A percentile compares a stretch with the other conserved stretches of the same genome.
Conservation (phyloP, 37 sponge, comb jelly and placozoan species). For the Hexactinellida sp. region DNA sequence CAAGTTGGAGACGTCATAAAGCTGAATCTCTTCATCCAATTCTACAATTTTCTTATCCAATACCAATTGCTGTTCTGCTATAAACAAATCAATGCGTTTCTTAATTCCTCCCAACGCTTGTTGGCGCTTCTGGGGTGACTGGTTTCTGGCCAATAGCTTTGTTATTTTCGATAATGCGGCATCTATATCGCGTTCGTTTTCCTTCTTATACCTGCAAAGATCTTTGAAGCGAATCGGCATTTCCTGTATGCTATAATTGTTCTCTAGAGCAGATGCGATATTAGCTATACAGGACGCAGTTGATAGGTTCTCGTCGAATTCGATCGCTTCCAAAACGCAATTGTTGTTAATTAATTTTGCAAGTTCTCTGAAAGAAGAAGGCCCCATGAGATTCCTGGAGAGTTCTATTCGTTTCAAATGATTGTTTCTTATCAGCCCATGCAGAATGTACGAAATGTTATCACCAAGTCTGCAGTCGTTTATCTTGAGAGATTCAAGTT, state of each 20-base stretch:
- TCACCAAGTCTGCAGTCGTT: not conserved
- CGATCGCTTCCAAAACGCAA: not conserved
- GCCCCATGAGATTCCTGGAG: not conserved
- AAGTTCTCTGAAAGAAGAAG: not conserved
- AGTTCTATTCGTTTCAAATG: not conserved
- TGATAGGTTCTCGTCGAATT: not conserved
- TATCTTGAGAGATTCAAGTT: not conserved
- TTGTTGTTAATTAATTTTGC: not conserved
- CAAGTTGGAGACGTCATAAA: not conserved
- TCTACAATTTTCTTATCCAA: slow-evolving; percentile 6
- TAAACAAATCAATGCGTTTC: not conserved
- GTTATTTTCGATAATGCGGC: not conserved
- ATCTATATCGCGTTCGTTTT: not conserved
- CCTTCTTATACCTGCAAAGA: not conserved
- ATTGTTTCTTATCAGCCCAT: not conserved
- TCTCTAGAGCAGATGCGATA: not conserved
- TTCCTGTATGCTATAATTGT: not conserved
- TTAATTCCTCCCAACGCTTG: not conserved
- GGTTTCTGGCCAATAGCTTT: not conserved
- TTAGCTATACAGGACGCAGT: not conserved
- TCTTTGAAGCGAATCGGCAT: not conserved
- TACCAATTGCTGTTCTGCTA: not conserved
- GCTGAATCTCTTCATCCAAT: not conserved
- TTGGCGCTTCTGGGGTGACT: not conserved
- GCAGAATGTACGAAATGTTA: not conserved